These are phyloP conservation scores for Cheiracanthium punctorium DNA, from an alignment of 2,888 invertebrate genomes.

Conservation along the genomic window DNA sequence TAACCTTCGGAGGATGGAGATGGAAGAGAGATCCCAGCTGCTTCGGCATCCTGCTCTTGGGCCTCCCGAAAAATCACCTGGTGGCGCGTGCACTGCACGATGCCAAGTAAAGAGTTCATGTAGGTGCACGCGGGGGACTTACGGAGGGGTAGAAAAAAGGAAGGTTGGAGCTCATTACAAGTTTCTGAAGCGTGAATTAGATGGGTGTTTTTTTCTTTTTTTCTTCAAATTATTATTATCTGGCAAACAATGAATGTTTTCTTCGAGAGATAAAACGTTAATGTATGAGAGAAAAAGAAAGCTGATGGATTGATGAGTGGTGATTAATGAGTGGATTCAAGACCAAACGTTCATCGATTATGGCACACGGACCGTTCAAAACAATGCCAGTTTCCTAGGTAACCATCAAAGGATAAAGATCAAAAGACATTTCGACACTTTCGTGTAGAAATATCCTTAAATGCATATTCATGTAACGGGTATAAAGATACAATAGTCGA, in stretches of 20 bases:
- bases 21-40: constrained; percentile 67
- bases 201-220: not conserved
- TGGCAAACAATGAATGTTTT: too few relatives aligned
- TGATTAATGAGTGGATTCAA: not conserved
- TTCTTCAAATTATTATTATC: not conserved
- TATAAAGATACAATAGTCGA: too few relatives aligned
- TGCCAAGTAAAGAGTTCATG: constrained; percentile 50
- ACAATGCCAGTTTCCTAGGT: not conserved
- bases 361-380: not conserved
- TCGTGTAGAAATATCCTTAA: too few relatives aligned
- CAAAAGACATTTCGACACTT: not conserved
- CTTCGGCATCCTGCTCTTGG: constrained; percentile 59
- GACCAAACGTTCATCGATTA: not conserved
- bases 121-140: constrained; percentile 19
- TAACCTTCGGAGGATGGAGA: constrained; percentile 63
- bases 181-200: not conserved
- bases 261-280: too few relatives aligned
- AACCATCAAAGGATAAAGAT: not conserved
- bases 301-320: not conserved
- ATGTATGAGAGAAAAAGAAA: too few relatives aligned
- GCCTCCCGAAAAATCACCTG: constrained; percentile 50
- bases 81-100: constrained; percentile 38
- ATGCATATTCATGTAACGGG: too few relatives aligned
- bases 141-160: constrained; percentile 8
- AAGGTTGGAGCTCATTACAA: not conserved